Evolutionary conservation across 2,888 invertebrate genomes (phyloP), one percentile per base, ranked within the genome.

Genomic region (Sipunculus nudus): DNA sequence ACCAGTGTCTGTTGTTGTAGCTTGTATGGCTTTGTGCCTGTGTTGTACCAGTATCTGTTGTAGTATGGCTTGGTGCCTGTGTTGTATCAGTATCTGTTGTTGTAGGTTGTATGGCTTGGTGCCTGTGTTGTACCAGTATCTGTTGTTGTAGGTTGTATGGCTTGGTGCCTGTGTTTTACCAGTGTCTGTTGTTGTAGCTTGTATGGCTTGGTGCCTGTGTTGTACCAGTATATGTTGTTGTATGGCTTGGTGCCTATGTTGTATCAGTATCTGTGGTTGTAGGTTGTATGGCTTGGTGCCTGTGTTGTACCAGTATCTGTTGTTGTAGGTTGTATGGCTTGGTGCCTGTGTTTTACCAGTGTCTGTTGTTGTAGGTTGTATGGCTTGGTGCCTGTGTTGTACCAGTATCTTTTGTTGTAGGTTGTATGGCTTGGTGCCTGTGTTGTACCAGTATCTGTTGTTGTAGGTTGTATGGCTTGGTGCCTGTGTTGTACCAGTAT

Each of bases 111-210:
- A 76, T 70, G 75, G 73, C 16, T 64, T 84, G 58, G 78, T 81
- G 3, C 84, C 84, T 2, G 78, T 84, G n/a, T n/a, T n/a, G n/a
- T n/a, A n/a, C n/a, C n/a, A n/a, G n/a, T n/a, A n/a, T n/a, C n/a
- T n/a, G n/a, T n/a, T 16, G 25, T 68, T 65, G 23, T 64, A 82
- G 82, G 52, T 67, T 74, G 10, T 82, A 76, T 70, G 75, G 73
- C 16, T 64, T 84, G 58, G 78, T 81, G 3, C 84, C 84, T 2
- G 78, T 84, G n/a, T n/a, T n/a, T n/a, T n/a, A n/a, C n/a, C n/a
- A n/a, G n/a, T n/a, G n/a, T n/a, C n/a, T n/a, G n/a, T n/a, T 16
- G 25, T 68, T 65, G 23, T 64, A 82, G 82, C 52, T 67, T 74
- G 10, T 82, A 76, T 70, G 75, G 73, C 16, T 64, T 84, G 58